Evolutionary conservation across 2,888 invertebrate species (phyloP), one percentile per base, ranked within the genome.

Genomic region (Calliscelio sp.): DNA sequence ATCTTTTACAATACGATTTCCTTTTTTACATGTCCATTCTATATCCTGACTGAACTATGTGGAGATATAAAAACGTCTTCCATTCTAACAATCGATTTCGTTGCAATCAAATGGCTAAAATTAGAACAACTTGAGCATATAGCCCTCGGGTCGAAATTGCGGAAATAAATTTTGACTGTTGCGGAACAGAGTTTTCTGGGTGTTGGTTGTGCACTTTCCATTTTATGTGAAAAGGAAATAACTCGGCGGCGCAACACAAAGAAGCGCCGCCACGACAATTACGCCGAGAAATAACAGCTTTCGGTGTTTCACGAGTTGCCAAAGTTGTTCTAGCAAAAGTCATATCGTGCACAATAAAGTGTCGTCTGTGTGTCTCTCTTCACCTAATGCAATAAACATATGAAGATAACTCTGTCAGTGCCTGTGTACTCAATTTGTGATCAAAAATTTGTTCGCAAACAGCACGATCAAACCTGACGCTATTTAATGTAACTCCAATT

Each of bases 211-310:
- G 61, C 24, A 32, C 24, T 66, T 80, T 77, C 46, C 61, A 44
- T 25, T 84, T 77, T 71, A 77, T 68, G 75, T 49, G 55, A 22
- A 63, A 46, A 70, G 74, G 74, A 78, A 85, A 84, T 80, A 80
- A 74, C 59, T 75, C 71, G 80, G 68, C 84, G 84, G 81, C 70
- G 57, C 57, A 63, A 46, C 73, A 81, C 84, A 81, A 84, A 84
- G 85, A 81, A 80, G 78, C 63, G 81, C 61, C 66, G 75, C 81
- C 71, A 85, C 84, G 78, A 81, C 88, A 88, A 89, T 89, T 89
- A 88, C 86, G 86, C 68, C 61, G 86, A 79, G 84, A 87, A 88
- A 87, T 86, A 87, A 87, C 86, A 85, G 87, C 86, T 86, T 88
- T 88, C 70, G 86, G 86, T 85, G 86, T 86, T 84, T 65, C 79